phyloP scores from a whole-genome alignment of 2,113 vertebrate genomes.

The Eidolon helvum region DNA sequence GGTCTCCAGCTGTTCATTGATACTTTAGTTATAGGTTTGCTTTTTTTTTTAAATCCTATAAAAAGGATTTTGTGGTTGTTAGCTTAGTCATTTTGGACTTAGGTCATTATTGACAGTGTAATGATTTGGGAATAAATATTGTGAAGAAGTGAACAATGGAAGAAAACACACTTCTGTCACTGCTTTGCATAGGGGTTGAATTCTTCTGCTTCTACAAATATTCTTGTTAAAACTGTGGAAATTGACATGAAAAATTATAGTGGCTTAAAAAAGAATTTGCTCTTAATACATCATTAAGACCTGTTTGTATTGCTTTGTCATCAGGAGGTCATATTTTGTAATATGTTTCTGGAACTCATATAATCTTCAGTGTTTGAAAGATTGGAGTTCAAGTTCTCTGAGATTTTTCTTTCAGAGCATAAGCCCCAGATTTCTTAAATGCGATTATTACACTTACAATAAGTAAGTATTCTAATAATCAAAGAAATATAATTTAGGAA shows the following conservation, averaged over 20 bases:
- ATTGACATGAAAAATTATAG: constrained; percentile 13
- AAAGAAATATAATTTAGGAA: neutral
- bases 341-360: neutral
- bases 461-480: neutral
- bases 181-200: neutral
- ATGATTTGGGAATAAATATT: neutral
- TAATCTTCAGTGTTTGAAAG: constrained; percentile 4
- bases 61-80: neutral
- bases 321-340: neutral
- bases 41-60: neutral
- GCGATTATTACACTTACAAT: neutral
- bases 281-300: constrained; percentile 12
- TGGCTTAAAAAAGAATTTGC: constrained; percentile 2
- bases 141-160: neutral
- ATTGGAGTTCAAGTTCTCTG: neutral
- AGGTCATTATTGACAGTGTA: neutral
- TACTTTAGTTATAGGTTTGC: neutral
- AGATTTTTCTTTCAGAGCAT: neutral
- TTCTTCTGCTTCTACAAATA: neutral
- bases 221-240: constrained; percentile 25
- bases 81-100: neutral
- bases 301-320: neutral
- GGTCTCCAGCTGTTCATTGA: neutral
- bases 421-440: neutral
- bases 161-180: neutral